phyloP scores from a whole-genome alignment of 2,113 vertebrate species.

The Saguinus imperator region DNA sequence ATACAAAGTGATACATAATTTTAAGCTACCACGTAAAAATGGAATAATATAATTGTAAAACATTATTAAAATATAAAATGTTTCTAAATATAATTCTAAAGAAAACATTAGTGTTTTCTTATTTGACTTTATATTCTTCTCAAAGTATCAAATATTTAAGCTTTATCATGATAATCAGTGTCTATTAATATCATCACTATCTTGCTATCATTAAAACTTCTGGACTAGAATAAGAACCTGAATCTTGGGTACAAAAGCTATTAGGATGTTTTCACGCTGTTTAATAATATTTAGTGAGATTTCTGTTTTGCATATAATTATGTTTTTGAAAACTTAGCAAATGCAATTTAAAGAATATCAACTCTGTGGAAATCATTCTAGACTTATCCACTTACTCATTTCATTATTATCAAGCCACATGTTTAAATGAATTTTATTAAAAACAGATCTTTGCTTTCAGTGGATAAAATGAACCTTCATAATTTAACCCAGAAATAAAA shows the following conservation, averaged over 20 bases:
- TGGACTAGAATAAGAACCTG: background rate
- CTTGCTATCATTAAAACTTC: background rate
- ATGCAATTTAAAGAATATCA: slow-evolving; percentile 11
- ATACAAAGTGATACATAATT: background rate
- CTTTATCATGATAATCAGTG: background rate
- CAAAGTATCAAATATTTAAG: slow-evolving; percentile 8
- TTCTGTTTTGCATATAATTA: background rate
- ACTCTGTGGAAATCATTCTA: background rate
- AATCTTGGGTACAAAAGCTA: background rate
- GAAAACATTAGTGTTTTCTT: background rate
- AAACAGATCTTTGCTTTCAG: slow-evolving; percentile 57
- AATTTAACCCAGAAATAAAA: slow-evolving; percentile 64
- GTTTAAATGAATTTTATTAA: slow-evolving; percentile 58
- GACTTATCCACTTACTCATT: slow-evolving; percentile 31
- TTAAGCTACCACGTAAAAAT: background rate
- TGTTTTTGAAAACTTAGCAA: background rate
- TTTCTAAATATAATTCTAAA: background rate
- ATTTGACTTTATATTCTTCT: background rate
- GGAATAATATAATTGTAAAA: background rate
- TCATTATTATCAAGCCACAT: slow-evolving; percentile 51
- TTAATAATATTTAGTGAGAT: slow-evolving; percentile 5
- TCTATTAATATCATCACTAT: background rate
- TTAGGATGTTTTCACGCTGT: background rate
- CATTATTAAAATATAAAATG: background rate
- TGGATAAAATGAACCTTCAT: slow-evolving; percentile 41